Percentiles rank a stretch among this genome's conserved stretches.
These are phyloP conservation scores for Trematocara zebra DNA, from an alignment of 2,113 vertebrate species.

Conservation along the genomic window DNA sequence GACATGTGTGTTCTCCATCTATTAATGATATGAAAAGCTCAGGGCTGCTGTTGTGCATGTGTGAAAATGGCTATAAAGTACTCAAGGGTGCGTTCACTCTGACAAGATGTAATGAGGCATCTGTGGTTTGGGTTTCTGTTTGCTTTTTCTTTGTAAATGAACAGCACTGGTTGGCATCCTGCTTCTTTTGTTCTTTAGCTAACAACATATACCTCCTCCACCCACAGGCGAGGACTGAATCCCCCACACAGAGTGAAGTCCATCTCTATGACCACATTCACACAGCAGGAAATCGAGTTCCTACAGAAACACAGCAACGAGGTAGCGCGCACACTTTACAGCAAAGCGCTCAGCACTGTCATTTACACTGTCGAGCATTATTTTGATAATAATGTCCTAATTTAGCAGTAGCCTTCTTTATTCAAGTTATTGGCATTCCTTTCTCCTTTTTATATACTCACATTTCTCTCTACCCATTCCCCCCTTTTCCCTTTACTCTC, in stretches of 20 bases:
- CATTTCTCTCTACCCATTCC: neutral
- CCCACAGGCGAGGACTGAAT: constrained; percentile 88
- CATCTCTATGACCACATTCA: constrained; percentile 99
- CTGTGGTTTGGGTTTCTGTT: neutral
- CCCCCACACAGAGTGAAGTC: constrained; percentile 99
- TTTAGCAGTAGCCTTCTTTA: neutral
- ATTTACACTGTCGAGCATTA: neutral
- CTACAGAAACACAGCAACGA: constrained; percentile 98
- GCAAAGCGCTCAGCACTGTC: neutral
- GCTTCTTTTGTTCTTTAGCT: constrained; percentile 24
- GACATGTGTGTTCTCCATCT: neutral
- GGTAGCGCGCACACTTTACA: constrained; percentile 62
- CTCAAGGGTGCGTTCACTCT: neutral
- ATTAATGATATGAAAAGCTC: neutral
- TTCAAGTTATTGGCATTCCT: constrained; percentile 55
- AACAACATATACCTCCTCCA: constrained; percentile 40
- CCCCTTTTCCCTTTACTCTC: constrained; percentile 13
- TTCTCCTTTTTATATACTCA: neutral
- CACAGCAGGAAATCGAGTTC: constrained; percentile 98
- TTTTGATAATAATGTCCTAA: neutral
- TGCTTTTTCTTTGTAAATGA: neutral
- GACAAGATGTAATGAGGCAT: neutral
- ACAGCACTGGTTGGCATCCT: neutral
- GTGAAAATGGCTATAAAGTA: neutral
- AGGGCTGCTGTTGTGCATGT: neutral